Conservation (phyloP, 92 coral and sea anemone genomes). For the Siderastrea siderea region DNA sequence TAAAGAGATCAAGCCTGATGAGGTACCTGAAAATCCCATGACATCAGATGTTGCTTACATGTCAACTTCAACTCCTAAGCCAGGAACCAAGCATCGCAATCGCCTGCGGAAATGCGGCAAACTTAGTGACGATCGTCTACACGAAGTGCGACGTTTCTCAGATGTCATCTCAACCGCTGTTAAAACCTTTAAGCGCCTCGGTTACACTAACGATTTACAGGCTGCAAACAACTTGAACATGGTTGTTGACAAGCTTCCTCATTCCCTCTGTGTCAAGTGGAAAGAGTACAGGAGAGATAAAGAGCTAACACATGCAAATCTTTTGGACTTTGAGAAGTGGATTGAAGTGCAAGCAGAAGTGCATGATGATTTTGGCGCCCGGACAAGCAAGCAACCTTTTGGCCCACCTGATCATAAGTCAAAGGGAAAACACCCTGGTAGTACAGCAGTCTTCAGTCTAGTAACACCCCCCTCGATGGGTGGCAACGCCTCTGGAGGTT, state of each 20-base stretch:
- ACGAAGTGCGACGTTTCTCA: constrained; percentile 27
- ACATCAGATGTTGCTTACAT: not conserved
- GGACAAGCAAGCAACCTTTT: not conserved
- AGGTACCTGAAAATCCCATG: too few species aligned
- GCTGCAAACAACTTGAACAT: constrained; percentile 24
- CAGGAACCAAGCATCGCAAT: not conserved
- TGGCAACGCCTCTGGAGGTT: not conserved
- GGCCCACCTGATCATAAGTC: not conserved
- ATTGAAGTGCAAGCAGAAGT: constrained; percentile 41
- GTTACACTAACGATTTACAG: constrained; percentile 19
- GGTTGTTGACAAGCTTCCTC: constrained; percentile 32
- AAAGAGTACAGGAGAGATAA: constrained; percentile 29
- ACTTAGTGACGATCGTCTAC: not conserved
- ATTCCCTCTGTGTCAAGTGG: constrained; percentile 16
- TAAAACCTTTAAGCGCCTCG: constrained; percentile 7
- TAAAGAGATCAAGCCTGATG: too few species aligned
- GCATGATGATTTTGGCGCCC: constrained; percentile 24
- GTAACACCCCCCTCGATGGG: not conserved
- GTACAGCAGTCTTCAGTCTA: not conserved
- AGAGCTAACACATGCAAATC: not conserved
- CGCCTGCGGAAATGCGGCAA: constrained; percentile 29
- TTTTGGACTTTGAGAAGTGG: constrained; percentile 36
- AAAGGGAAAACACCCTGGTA: not conserved
- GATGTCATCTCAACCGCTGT: constrained; percentile 24
- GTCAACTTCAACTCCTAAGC: not conserved